Base-by-base conservation (phyloP, 1,140 invertebrate species). In the Calosoma granatense region DNA sequence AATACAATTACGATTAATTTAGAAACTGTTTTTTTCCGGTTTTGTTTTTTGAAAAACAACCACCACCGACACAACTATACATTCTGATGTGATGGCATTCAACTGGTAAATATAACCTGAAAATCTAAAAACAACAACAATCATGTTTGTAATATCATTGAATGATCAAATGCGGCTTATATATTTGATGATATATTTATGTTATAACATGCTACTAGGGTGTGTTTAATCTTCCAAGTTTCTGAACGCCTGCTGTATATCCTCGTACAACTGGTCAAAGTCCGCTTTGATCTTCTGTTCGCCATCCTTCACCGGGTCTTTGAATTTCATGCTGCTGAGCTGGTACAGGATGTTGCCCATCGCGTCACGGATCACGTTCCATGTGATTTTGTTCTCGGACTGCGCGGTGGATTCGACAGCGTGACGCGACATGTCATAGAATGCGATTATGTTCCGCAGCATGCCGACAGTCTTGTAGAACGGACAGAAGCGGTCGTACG, bases 381-480 rank as follows among this genome's bases (percentile, higher is more conserved):
- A 99, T 55, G 97, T 99, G 66, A 99, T 92, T 80, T 97, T 97
- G 79, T 98, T 98, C 72, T 99, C 97, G 52, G 92, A 95, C 76
- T 99, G 95, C 17, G 96, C 93, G 21, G 96, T 99, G 52, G 90
- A 87, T 78, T 99, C 96, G 2, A 99, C 95, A 6, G 95, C 90
- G 72, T 99, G 96, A 59, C 93, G 86, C 11, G 97, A 86, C 86
- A 98, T 87, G 72, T 99, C 97, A 71, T 98, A 99, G 76, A 99
- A 98, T 22, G 90, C 81, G 70, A 99, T 97, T 79, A 99, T 98
- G 78, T 99, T 99, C 70, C 84, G 87, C 68, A 99, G 73, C 97
- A 99, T 99, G 61, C 94, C 95, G 14, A 95, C 92, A 21, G 96
- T 98, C 80, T 99, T 99, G 81, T 99, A 99, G 81, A 99, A 99